Conservation (phyloP, 2,113 vertebrate genomes). For the Equus quagga region DNA sequence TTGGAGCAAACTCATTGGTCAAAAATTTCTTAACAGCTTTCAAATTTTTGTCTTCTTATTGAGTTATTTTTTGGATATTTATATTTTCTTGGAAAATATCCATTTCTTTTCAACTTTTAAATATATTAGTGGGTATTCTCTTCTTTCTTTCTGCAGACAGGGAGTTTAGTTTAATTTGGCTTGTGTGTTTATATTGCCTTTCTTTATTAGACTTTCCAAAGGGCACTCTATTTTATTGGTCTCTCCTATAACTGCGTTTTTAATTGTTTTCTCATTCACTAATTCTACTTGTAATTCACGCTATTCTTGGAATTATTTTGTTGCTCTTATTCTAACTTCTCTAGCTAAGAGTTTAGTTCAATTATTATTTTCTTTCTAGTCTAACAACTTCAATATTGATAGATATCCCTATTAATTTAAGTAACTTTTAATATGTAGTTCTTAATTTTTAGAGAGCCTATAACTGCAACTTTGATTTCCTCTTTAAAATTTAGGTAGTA, state of each 20-base stretch:
- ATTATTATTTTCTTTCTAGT: neutral
- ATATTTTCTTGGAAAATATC: neutral
- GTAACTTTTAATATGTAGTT: neutral
- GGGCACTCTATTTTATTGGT: neutral
- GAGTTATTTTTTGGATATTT: neutral
- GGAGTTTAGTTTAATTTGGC: neutral
- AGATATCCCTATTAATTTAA: neutral
- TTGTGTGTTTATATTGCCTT: neutral
- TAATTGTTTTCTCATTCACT: constrained; percentile 32
- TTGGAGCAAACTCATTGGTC: neutral
- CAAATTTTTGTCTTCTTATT: neutral
- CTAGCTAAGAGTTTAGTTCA: neutral
- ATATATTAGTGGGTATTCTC: neutral
- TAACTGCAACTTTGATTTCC: neutral
- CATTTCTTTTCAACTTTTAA: constrained; percentile 7
- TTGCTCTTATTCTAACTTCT: constrained; percentile 29
- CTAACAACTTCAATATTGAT: neutral
- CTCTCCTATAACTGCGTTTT: neutral
- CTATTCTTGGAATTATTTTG: constrained; percentile 4
- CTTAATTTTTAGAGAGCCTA: neutral
- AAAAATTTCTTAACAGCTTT: neutral
- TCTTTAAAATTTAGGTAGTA: constrained; percentile 7
- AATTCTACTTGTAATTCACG: neutral
- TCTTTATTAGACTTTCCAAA: neutral
- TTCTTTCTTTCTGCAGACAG: neutral